These are phyloP conservation scores for Parauchenoglanis punctatus DNA, from an alignment of 2,797 vertebrate species.

Conservation along the genomic window DNA sequence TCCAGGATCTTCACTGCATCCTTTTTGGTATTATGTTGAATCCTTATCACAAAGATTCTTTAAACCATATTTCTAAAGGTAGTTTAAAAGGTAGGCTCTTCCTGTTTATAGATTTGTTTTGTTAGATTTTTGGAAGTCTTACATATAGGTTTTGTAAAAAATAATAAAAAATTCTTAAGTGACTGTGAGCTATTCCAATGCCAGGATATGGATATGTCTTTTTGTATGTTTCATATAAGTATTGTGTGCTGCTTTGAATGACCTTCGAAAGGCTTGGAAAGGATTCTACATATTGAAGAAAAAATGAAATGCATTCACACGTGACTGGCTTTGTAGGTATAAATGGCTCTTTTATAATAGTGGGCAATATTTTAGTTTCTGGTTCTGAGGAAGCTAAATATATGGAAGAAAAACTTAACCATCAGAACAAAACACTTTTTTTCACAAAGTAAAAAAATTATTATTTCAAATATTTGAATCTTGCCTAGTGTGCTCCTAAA, in stretches of 20 bases:
- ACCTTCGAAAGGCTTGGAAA: background rate
- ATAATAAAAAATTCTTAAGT: background rate
- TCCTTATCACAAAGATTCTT: background rate
- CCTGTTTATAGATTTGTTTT: background rate
- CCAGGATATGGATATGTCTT: too few relatives aligned
- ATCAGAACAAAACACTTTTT: slow-evolving; percentile 4
- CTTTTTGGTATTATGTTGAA: background rate
- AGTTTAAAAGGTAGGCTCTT: background rate
- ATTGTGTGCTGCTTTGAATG: background rate
- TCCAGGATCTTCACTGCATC: background rate
- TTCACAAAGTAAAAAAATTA: slow-evolving; percentile 40
- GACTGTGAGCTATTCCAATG: background rate
- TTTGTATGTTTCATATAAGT: background rate
- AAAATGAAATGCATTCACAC: background rate
- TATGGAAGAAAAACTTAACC: slow-evolving; percentile 4
- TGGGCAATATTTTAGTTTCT: background rate
- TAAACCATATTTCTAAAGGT: background rate
- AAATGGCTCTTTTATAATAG: background rate
- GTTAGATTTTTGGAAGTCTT: background rate
- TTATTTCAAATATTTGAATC: slow-evolving; percentile 55
- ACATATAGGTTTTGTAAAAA: background rate
- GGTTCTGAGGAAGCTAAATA: background rate
- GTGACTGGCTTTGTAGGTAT: background rate
- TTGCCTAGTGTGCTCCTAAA: slow-evolving; percentile 28
- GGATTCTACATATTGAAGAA: background rate